These are phyloP conservation scores for Mastigias papua DNA, from an alignment of 30 jellyfish, hydroid and myxozoan species.

Conservation along the genomic window DNA sequence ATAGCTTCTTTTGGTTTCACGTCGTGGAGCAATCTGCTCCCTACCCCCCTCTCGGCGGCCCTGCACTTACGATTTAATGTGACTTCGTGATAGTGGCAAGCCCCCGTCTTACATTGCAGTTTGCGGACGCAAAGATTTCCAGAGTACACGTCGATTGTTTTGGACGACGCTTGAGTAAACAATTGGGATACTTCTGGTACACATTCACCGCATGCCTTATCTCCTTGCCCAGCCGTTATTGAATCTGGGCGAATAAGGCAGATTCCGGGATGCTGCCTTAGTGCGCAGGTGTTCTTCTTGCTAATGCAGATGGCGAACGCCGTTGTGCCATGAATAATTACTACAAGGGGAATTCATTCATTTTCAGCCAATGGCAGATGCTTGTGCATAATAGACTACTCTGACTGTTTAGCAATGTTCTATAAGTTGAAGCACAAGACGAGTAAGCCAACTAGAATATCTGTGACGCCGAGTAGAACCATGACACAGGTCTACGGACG, in stretches of 20 bases:
- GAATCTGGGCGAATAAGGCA: not conserved
- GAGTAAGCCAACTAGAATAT: not conserved
- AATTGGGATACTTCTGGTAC: not conserved
- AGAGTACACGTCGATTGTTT: slow-evolving; percentile 7
- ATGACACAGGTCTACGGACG: not conserved
- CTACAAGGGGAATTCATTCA: not conserved
- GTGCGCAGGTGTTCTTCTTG: not conserved
- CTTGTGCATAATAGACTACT: not conserved
- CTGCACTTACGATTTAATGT: too few relatives aligned
- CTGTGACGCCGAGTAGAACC: not conserved
- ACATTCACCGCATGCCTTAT: not conserved
- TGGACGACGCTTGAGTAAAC: not conserved
- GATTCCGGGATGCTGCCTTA: not conserved
- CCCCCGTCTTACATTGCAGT: slow-evolving; percentile 6
- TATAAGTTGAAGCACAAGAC: not conserved
- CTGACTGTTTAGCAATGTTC: slow-evolving; percentile 1
- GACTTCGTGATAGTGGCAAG: not conserved
- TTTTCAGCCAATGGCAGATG: not conserved
- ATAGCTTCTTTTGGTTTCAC: too few relatives aligned
- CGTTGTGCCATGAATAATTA: not conserved
- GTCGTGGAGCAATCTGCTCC: too few relatives aligned
- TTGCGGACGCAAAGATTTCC: slow-evolving; percentile 15
- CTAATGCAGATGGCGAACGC: not conserved
- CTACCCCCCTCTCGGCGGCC: too few relatives aligned
- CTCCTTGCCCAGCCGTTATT: not conserved